Evolutionary conservation across 2,888 invertebrate genomes (phyloP).

Genomic region (Diarsia dahlii): DNA sequence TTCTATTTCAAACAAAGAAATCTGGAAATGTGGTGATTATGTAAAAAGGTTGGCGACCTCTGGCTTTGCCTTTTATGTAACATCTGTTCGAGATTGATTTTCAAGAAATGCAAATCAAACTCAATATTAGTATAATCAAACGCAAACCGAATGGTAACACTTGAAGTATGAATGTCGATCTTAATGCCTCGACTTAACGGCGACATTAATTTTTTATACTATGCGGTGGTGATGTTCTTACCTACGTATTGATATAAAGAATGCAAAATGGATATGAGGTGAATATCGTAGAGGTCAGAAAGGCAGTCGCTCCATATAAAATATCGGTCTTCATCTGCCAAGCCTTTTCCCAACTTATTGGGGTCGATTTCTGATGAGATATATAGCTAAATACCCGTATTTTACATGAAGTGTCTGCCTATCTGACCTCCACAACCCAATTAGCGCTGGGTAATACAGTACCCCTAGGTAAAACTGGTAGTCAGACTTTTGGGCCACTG

Average conservation of each 20-base stretch:
- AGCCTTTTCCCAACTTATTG: too few relatives aligned
- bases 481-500: too few relatives aligned
- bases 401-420: too few relatives aligned
- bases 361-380: too few relatives aligned
- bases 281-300: too few relatives aligned
- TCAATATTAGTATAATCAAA: neutral
- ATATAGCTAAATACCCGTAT: too few relatives aligned
- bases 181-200: neutral
- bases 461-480: too few relatives aligned
- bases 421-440: too few relatives aligned
- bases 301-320: too few relatives aligned
- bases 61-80: constrained; percentile 21
- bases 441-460: too few relatives aligned
- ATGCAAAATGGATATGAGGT: neutral
- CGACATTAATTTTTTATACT: too few relatives aligned
- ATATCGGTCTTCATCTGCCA: too few relatives aligned
- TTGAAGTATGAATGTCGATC: neutral
- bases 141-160: neutral
- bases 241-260: neutral
- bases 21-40: constrained; percentile 9
- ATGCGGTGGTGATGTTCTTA: neutral
- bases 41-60: constrained; percentile 29
- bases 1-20: constrained; percentile 11
- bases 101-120: constrained; percentile 30
- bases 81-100: constrained; percentile 44